Evolutionary conservation across 2,797 vertebrate genomes (phyloP), one percentile per base, ranked within the genome.

Genomic region (Numenius phaeopus): DNA sequence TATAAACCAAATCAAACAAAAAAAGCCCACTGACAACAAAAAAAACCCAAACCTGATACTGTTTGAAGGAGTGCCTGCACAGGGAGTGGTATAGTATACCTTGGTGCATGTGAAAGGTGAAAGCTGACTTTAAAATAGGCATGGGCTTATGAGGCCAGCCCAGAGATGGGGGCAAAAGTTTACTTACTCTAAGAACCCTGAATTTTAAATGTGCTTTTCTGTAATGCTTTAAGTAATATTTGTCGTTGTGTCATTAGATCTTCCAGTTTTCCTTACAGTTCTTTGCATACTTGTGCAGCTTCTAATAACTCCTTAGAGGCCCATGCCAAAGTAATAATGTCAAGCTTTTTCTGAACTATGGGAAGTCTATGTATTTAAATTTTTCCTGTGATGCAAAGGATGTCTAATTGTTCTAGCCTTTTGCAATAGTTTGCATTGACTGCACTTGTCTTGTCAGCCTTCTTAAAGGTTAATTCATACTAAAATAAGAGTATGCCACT

Each of bases 151-250:
- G 40, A 62, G 34, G 12, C 22, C 30, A 64, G 23, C 46, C 29
- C 26, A 30, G 39, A 88, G 32, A 13, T 32, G 10, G 16, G 5
- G 29, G 13, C 22, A 4, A 20, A 46, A 52, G 34, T 16, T 50
- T 49, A 5, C 47, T 54, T 10, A 3, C 14, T n/a, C 7, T 3
- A 11, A 82, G 46, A 72, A 58, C 34, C 3, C 29, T 0, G 0
- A 19, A 42, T 72, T 89, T 54, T 27, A 30, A 47, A 37, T 34
- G 5, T 5, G 5, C 66, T 69, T 58, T 70, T 27, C 13, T 67
- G 4, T 29, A 61, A 20, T 19, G 7, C 18, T 50, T 67, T 42
- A 24, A 21, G 7, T 55, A 13, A 34, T 73, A 7, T 30, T 52
- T 71, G 11, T n/a, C 24, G 6, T 24, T 44, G 34, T 76, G 40